Conservation (phyloP, 2,888 invertebrate genomes). For the Lathronympha strigana region DNA sequence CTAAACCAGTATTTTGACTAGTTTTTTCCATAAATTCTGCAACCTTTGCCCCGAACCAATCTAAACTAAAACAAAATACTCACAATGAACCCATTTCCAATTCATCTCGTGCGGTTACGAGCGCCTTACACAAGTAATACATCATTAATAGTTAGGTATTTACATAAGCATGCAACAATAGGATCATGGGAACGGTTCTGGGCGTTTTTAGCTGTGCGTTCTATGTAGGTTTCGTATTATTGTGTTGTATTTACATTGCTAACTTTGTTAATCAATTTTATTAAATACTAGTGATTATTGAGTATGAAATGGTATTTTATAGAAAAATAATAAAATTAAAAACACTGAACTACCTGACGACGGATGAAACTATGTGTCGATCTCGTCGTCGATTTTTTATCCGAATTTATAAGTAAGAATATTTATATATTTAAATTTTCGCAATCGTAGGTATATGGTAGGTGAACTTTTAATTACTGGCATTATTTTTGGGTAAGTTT, state of each 20-base stretch:
- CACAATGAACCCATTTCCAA: conserved; percentile 26
- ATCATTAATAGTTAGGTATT: conserved; percentile 37
- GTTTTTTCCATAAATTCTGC: not conserved
- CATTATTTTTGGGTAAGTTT: too few species aligned
- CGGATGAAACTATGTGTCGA: too few species aligned
- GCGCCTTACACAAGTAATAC: conserved; percentile 26
- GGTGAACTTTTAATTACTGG: too few species aligned
- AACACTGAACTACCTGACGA: too few species aligned
- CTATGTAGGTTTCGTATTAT: conserved; percentile 15
- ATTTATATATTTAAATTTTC: too few species aligned
- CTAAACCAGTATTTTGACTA: not conserved
- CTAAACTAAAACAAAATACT: conserved; percentile 22
- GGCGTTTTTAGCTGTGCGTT: conserved; percentile 16
- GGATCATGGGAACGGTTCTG: conserved; percentile 29
- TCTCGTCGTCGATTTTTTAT: too few species aligned
- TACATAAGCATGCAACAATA: conserved; percentile 37
- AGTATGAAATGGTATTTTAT: too few species aligned
- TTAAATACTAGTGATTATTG: not conserved
- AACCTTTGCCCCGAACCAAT: conserved; percentile 22
- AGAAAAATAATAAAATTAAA: too few species aligned
- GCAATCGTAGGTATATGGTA: too few species aligned
- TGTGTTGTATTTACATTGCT: conserved; percentile 5
- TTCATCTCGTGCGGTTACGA: conserved; percentile 29
- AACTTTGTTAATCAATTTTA: not conserved
- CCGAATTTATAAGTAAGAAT: too few species aligned